A percentile compares a stretch with the other conserved stretches of the same genome.
phyloP scores from a whole-genome alignment of 2,113 vertebrate species.

The Atlantisia rogersi region DNA sequence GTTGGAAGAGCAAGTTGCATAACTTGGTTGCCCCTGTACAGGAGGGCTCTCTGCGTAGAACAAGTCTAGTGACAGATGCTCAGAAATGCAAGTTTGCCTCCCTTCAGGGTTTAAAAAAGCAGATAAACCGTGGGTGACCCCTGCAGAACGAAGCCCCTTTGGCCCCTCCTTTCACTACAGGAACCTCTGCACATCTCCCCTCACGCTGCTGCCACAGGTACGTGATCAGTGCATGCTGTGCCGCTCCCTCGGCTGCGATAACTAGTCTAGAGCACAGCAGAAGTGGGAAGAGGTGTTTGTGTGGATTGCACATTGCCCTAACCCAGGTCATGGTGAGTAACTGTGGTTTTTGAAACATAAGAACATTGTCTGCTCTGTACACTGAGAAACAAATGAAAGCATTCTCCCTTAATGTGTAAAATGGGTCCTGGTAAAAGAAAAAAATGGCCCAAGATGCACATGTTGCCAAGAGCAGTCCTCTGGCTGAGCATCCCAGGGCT shows the following conservation, averaged over 20 bases:
- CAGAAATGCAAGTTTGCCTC: not conserved
- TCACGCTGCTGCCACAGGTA: rapidly evolving
- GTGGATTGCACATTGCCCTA: not conserved
- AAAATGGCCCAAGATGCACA: rapidly evolving
- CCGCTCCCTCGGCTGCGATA: rapidly evolving
- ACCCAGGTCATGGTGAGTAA: not conserved
- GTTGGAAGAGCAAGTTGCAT: not conserved
- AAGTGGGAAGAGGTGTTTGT: not conserved
- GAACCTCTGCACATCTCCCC: not conserved
- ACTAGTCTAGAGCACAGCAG: not conserved
- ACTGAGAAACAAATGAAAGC: not conserved
- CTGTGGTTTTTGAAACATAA: not conserved
- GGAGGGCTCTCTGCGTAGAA: rapidly evolving
- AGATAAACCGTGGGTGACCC: not conserved
- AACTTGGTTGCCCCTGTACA: not conserved
- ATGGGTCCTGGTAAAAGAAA: not conserved
- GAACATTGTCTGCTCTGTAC: rapidly evolving
- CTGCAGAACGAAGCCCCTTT: not conserved
- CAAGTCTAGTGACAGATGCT: not conserved
- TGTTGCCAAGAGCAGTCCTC: not conserved
- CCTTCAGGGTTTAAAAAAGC: not conserved
- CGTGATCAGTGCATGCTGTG: not conserved
- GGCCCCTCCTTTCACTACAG: not conserved
- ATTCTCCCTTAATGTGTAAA: not conserved
- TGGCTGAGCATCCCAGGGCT: not conserved